A percentile compares a stretch with the other conserved stretches of the same genome.
phyloP scores from a whole-genome alignment of 2,113 vertebrate species.

The Otis tarda region DNA sequence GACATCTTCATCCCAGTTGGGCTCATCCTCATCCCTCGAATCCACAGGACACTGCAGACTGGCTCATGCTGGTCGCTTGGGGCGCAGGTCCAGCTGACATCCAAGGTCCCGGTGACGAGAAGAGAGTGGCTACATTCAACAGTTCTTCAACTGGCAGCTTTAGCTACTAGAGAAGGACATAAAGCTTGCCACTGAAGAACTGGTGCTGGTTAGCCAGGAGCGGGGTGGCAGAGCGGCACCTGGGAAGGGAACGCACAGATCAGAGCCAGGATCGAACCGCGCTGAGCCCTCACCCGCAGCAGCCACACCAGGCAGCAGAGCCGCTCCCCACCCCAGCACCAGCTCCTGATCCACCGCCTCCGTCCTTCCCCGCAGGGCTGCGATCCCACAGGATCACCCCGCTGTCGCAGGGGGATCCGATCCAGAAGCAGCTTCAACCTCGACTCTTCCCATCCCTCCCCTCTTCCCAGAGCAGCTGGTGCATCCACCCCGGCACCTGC shows the following conservation, averaged over 20 bases:
- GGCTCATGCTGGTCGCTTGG: fast-evolving
- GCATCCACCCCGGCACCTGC: background rate
- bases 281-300: background rate
- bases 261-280: background rate
- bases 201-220: conserved; percentile 94
- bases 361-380: background rate
- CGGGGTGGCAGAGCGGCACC: background rate
- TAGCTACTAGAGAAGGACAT: conserved; percentile 95
- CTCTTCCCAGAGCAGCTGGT: background rate
- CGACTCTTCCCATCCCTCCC: background rate
- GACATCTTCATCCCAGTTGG: background rate
- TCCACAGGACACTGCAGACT: background rate
- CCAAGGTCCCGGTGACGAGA: background rate
- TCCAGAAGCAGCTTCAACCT: background rate
- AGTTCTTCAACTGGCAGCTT: conserved; percentile 99
- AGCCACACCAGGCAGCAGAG: background rate
- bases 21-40: background rate
- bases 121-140: conserved; percentile 95
- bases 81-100: background rate
- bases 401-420: fast-evolving
- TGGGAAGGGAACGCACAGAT: conserved; percentile 23
- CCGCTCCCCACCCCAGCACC: background rate
- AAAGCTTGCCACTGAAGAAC: conserved; percentile 99
- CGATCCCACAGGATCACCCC: background rate
- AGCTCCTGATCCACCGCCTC: fast-evolving